Evolutionary conservation across 2,888 invertebrate genomes (phyloP), one percentile per base, ranked within the genome.

Genomic region (Urechis unicinctus): DNA sequence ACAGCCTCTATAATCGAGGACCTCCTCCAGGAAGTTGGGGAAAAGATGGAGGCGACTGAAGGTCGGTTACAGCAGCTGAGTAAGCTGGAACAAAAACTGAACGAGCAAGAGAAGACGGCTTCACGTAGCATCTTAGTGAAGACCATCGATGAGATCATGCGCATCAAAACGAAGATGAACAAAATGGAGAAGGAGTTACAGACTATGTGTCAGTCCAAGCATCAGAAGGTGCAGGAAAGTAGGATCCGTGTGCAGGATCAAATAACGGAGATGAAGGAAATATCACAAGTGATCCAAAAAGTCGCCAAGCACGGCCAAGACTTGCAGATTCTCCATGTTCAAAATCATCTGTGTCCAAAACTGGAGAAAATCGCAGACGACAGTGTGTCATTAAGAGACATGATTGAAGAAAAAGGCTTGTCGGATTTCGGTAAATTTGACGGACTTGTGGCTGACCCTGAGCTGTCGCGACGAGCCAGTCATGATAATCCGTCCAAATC

Each of bases 151-250:
- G 57, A 57, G 36, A 57, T 57, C 26, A 44, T 44, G 9, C 22
- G 54, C 4, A 44, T 43, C 17, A 43, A 50, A 26, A 36, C 31
- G 21, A 36, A 51, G 22, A 53, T 54, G 46, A n/a, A 25, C 25
- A 54, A 46, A 25, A 57, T 57, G 57, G 57, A 57, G 24, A n/a
- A 25, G 3, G 57, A 54, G 22, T 47, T 57, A 4, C 28, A 50
- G 22, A 25, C 21, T 1, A 26, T 57, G 3, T 50, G 54, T 26
- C n/a, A n/a, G n/a, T 21, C 9, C 4, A 9, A 36, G 13, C 29
- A 50, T n/a, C 31, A 21, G 4, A 36, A 50, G 36, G 13, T 36
- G 9, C 24, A n/a, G 4, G 17, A 36, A 4, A 36, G 13, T 6
- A 13, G 22, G 31, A 22, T 17, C 13, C 13, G 17, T 6, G 45